Percentiles rank a stretch among this genome's conserved stretches.
Evolutionary conservation across 2,888 invertebrate genomes (phyloP).

Genomic region (Mellilla xanthometata): DNA sequence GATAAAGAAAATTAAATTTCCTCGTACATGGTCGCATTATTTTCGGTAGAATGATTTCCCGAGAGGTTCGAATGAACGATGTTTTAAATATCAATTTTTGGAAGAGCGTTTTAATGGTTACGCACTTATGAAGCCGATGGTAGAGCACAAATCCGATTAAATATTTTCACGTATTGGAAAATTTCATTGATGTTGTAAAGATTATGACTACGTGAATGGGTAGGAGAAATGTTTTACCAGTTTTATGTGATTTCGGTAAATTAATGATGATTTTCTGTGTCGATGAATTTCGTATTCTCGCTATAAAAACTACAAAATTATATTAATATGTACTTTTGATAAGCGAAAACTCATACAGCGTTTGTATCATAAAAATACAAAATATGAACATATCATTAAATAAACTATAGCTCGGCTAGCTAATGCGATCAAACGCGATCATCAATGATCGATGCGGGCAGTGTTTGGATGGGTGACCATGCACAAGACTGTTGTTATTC

Average conservation of each 20-base stretch:
- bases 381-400: no score
- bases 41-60: slow-evolving; percentile 64
- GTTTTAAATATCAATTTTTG: slow-evolving; percentile 28
- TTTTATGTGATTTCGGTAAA: background rate
- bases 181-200: background rate
- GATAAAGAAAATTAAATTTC: slow-evolving; percentile 40
- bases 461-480: no score
- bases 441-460: no score
- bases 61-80: slow-evolving; percentile 4
- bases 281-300: no score
- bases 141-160: slow-evolving; percentile 17
- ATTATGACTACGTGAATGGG: background rate
- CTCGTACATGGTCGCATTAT: slow-evolving; percentile 38
- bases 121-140: slow-evolving; percentile 3
- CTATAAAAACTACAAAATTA: no score
- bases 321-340: no score
- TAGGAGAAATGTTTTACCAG: background rate
- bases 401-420: no score
- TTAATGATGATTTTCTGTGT: no score
- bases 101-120: slow-evolving; percentile 8
- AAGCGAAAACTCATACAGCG: no score
- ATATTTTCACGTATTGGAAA: slow-evolving; percentile 9
- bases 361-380: no score
- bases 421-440: no score
- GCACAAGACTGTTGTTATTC: no score